These are phyloP conservation scores for Amphiura filiformis DNA, from an alignment of 35 echinoderm and acorn worm species.

Conservation along the genomic window DNA sequence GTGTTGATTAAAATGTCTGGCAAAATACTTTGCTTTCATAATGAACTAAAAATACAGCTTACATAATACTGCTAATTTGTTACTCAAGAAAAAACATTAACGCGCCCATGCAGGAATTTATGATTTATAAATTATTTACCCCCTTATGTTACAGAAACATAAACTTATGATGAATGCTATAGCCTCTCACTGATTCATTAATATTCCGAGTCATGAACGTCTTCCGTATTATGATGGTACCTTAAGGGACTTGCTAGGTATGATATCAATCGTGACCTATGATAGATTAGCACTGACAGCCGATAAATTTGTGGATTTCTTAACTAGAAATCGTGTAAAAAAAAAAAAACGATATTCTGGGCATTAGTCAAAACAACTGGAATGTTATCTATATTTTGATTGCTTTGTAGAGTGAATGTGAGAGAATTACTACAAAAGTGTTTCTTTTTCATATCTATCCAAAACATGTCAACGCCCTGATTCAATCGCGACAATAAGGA, in stretches of 20 bases:
- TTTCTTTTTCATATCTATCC: neutral
- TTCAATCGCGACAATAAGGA: too few species aligned
- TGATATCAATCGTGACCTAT: slow-evolving; percentile 6
- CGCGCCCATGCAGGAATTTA: neutral
- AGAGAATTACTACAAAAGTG: neutral
- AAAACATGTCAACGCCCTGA: neutral
- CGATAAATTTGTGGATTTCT: slow-evolving; percentile 8
- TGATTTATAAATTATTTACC: neutral
- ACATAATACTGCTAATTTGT: slow-evolving; percentile 4
- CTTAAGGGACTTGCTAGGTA: neutral
- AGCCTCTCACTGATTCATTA: slow-evolving; percentile 1
- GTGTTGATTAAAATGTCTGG: neutral
- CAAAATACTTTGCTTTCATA: neutral
- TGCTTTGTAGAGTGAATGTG: neutral
- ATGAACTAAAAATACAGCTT: too few species aligned
- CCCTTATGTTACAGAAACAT: neutral
- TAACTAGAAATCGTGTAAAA: neutral
- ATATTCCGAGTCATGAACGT: neutral
- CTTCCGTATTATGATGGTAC: neutral
- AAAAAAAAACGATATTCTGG: neutral
- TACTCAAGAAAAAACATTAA: neutral
- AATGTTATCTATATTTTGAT: neutral
- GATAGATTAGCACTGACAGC: slow-evolving; percentile 1
- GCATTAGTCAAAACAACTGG: slow-evolving; percentile 1
- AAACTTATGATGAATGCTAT: neutral